phyloP scores from a whole-genome alignment of 2,888 invertebrate genomes.

The Galerucella nymphaeae region DNA sequence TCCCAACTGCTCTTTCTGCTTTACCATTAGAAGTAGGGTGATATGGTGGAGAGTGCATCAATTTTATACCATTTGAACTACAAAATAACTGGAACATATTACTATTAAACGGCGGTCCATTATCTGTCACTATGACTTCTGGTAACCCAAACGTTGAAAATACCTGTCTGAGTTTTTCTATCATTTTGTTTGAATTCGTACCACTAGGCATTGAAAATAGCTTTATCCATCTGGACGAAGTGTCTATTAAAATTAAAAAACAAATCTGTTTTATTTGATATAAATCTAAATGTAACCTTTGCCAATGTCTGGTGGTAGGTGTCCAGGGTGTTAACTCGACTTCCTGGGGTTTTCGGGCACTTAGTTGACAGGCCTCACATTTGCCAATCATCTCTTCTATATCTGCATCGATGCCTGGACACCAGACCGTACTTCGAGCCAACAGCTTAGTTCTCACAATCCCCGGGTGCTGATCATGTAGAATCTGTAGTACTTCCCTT shows the following conservation, averaged over 20 bases:
- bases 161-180: no score
- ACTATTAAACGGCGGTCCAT: no score
- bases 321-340: neutral
- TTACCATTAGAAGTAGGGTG: no score
- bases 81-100: no score
- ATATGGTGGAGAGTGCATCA: no score
- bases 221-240: no score
- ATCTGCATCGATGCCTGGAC: neutral
- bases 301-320: neutral
- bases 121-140: no score
- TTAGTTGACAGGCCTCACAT: neutral
- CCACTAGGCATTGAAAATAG: no score
- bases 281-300: conserved; percentile 1
- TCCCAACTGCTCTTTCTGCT: no score
- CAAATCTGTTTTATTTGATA: neutral
- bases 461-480: conserved; percentile 2
- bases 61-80: no score
- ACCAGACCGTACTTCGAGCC: neutral
- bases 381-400: neutral
- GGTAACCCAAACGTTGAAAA: no score
- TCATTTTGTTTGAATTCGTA: no score
- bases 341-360: neutral
- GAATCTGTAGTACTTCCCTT: neutral
- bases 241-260: neutral
- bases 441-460: neutral